These are phyloP conservation scores for Iphiclides podalirius DNA, from an alignment of 2,888 invertebrate genomes.

Conservation along the genomic window DNA sequence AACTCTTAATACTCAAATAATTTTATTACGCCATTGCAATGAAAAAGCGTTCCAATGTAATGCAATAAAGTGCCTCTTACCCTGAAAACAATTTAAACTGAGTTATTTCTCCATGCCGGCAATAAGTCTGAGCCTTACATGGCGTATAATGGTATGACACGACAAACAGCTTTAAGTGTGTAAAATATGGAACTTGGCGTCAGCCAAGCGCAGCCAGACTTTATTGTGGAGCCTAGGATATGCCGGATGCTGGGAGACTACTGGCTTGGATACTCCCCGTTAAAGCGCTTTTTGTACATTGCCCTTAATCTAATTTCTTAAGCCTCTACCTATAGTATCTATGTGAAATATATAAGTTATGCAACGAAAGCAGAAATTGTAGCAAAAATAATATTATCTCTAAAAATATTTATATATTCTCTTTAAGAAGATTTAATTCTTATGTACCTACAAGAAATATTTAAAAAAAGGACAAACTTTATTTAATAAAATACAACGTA, in stretches of 20 bases:
- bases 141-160: conserved; percentile 78
- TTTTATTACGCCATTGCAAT: conserved; percentile 54
- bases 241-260: conserved; percentile 50
- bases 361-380: not conserved
- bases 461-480: too few relatives aligned
- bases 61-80: conserved; percentile 60
- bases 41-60: conserved; percentile 62
- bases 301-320: too few relatives aligned
- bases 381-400: too few relatives aligned
- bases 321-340: not conserved
- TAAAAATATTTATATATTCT: too few relatives aligned
- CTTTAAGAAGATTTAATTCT: too few relatives aligned
- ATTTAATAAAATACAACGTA: too few relatives aligned
- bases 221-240: conserved; percentile 57
- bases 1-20: conserved; percentile 51
- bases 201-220: conserved; percentile 64
- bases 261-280: conserved; percentile 33
- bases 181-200: conserved; percentile 74
- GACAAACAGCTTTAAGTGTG: conserved; percentile 80
- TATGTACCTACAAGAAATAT: too few relatives aligned
- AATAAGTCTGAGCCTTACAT: conserved; percentile 75
- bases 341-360: conserved; percentile 4
- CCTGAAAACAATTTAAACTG: conserved; percentile 73
- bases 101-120: conserved; percentile 66
- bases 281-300: conserved; percentile 21